Base-by-base conservation (phyloP, 2,113 vertebrate species). In the Laticauda colubrina region DNA sequence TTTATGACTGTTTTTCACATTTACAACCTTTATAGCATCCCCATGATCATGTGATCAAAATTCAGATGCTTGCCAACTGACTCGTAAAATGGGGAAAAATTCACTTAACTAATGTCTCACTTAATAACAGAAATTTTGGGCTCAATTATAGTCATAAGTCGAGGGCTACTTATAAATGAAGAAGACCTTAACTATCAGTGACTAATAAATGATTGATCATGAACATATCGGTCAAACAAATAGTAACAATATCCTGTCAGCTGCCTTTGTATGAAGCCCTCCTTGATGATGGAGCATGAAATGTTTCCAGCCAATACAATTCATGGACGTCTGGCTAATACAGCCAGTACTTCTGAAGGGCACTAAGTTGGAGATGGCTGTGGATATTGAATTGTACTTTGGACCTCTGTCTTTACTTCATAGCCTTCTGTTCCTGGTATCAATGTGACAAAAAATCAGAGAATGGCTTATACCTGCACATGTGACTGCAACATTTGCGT, bases 381-480 rank as follows among this genome's bases (percentile, higher is more conserved):
- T 64, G 64, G 12, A 69, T 69, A n/a, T 69, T n/a, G 29, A 69
- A n/a, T 69, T 69, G 64, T 69, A 69, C 12, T 69, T 69, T 69
- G 11, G 11, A 64, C 11, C 10, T 64, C 26, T 29, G 26, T 11
- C 2, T 29, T 64, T 29, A 64, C 61, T 64, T 29, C 26, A 14
- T 64, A 64, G 29, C 61, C 29, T 64, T 9, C 21, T 23, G 61
- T 45, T 29, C n/a, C 51, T 23, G n/a, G 6, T 21, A 14, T 3
- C 53, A 15, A 14, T 20, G 57, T 90, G 45, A 51, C 3, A n/a
- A 51, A 90, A 53, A 64, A 64, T 29, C n/a, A 90, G 5, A 90
- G 57, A 90, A 90, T 26, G 24, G 5, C 3, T 59, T 4, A 48
- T 87, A 91, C 90, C 90, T 91, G 55, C 54, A 91, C 90, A 91